Evolutionary conservation across 2,888 invertebrate species (phyloP).

Genomic region (Latrodectus hesperus): DNA sequence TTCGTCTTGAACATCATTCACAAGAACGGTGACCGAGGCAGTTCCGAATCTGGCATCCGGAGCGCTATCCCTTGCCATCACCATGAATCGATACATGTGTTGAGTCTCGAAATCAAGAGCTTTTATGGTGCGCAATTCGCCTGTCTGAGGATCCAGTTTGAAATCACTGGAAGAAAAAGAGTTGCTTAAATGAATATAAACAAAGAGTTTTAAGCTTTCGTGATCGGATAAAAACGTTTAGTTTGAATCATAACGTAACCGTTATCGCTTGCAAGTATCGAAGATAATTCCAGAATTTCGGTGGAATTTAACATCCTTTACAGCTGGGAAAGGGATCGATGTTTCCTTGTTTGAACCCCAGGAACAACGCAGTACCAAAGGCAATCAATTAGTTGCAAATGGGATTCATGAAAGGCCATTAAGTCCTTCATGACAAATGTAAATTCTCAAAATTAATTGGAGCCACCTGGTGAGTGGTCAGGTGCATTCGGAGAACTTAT

Average conservation of each 20-base stretch:
- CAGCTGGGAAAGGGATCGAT: too few species aligned
- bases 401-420: too few species aligned
- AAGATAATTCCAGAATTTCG: too few species aligned
- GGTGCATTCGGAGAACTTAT: too few species aligned
- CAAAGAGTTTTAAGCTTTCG: too few species aligned
- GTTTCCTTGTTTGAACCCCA: too few species aligned
- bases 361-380: too few species aligned
- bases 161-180: conserved; percentile 79
- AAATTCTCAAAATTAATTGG: too few species aligned
- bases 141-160: conserved; percentile 86
- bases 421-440: too few species aligned
- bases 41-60: conserved; percentile 89
- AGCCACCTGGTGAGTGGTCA: too few species aligned
- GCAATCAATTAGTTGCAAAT: too few species aligned
- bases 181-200: neutral
- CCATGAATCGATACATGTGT: conserved; percentile 86
- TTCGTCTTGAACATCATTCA: conserved; percentile 88
- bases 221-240: neutral
- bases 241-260: neutral
- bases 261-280: neutral
- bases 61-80: conserved; percentile 91
- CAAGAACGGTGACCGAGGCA: conserved; percentile 88
- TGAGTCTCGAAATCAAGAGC: conserved; percentile 88
- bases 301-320: too few species aligned
- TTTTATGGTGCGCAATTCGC: conserved; percentile 84